Conservation (phyloP, 2,888 invertebrate genomes). For the Euplexia lucipara region DNA sequence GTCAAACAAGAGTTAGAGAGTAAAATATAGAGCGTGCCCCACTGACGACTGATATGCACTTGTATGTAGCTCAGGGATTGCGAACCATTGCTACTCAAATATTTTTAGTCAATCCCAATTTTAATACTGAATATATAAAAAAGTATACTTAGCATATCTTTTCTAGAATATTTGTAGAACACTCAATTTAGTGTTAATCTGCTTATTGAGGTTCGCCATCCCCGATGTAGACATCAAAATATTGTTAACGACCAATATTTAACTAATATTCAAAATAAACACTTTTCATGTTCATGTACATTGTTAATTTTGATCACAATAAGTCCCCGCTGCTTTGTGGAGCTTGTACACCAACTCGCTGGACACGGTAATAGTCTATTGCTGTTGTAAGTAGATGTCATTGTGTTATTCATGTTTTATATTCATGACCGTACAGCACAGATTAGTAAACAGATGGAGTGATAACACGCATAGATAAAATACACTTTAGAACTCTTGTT, state of each 20-base stretch:
- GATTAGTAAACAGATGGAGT: slow-evolving; percentile 43
- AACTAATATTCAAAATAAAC: slow-evolving; percentile 79
- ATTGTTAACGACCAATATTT: slow-evolving; percentile 84
- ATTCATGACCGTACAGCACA: slow-evolving; percentile 38
- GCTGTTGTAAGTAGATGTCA: slow-evolving; percentile 84
- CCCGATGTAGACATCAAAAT: slow-evolving; percentile 73
- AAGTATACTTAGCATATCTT: slow-evolving; percentile 10
- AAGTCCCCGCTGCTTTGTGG: slow-evolving; percentile 79
- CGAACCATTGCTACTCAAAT: slow-evolving; percentile 64
- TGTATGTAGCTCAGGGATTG: slow-evolving; percentile 73
- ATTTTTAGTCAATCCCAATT: slow-evolving; percentile 48
- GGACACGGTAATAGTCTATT: slow-evolving; percentile 73
- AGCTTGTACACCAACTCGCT: slow-evolving; percentile 71
- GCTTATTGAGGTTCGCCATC: slow-evolving; percentile 71
- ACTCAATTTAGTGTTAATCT: slow-evolving; percentile 20
- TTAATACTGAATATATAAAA: slow-evolving; percentile 14
- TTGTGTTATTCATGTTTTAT: slow-evolving; percentile 54
- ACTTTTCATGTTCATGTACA: slow-evolving; percentile 82
- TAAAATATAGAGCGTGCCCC: slow-evolving; percentile 71
- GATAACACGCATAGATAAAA: slow-evolving; percentile 1
- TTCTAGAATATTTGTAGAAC: slow-evolving; percentile 8
- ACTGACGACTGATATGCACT: slow-evolving; percentile 67
- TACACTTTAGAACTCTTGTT: background rate
- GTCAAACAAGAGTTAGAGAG: slow-evolving; percentile 78
- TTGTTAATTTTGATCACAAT: slow-evolving; percentile 80